Conservation (phyloP, 2,888 invertebrate species). For the Heliconius sara region DNA sequence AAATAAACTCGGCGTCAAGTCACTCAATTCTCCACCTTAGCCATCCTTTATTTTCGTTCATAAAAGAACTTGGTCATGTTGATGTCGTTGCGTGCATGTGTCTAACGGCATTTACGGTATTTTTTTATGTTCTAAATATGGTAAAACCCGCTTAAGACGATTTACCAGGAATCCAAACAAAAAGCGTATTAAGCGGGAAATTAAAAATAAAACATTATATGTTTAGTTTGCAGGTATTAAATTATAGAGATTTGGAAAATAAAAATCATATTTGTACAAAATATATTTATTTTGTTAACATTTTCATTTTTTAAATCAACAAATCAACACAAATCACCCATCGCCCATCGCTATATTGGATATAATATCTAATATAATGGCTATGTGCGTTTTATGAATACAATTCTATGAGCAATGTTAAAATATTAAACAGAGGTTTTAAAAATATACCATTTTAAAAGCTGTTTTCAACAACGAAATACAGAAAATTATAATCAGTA, state of each 20-base stretch:
- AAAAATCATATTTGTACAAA: constrained; percentile 57
- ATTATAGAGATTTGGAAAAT: not conserved
- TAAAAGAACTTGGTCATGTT: not conserved
- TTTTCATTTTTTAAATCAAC: constrained; percentile 55
- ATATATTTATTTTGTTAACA: constrained; percentile 66
- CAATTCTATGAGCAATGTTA: constrained; percentile 2
- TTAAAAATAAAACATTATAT: too few relatives aligned
- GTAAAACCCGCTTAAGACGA: too few relatives aligned
- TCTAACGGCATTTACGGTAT: not conserved
- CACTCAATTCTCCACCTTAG: not conserved
- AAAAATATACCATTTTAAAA: not conserved
- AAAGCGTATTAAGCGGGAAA: too few relatives aligned
- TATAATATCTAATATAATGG: constrained; percentile 28
- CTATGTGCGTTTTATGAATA: constrained; percentile 28
- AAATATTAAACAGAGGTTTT: not conserved
- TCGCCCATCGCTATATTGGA: constrained; percentile 27
- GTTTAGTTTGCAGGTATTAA: not conserved
- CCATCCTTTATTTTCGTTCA: not conserved
- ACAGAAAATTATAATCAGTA: not conserved
- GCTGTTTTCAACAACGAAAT: not conserved
- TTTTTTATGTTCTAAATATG: too few relatives aligned
- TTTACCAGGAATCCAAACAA: too few relatives aligned
- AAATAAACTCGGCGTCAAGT: not conserved
- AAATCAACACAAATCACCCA: constrained; percentile 40
- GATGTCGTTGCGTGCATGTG: not conserved